Percentiles rank a stretch among this genome's conserved stretches.
Evolutionary conservation across 2,888 invertebrate species (phyloP).

Genomic region (Orthonychiurus folsomi): DNA sequence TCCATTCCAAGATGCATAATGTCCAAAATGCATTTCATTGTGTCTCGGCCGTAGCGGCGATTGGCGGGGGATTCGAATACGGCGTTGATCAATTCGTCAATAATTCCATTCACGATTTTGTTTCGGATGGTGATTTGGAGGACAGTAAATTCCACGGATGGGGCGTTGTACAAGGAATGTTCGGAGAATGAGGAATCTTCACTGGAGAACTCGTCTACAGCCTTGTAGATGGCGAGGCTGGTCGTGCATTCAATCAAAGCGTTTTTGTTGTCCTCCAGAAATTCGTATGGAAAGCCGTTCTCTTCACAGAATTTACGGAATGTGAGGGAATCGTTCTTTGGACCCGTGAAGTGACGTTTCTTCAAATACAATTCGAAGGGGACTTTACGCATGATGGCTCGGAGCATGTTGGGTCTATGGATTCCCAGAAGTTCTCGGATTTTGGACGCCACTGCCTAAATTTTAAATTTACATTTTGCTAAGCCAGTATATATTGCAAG

Average conservation of each 20-base stretch:
- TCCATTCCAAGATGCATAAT: conserved; percentile 17
- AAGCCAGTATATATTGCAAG: too few species aligned
- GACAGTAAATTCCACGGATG: conserved; percentile 31
- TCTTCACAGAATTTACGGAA: conserved; percentile 28
- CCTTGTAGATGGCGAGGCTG: conserved; percentile 17
- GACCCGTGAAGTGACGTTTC: conserved; percentile 22
- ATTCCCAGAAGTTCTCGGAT: conserved; percentile 30
- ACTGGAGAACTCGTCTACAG: neutral
- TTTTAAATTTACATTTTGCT: conserved; percentile 14
- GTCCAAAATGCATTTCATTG: conserved; percentile 2
- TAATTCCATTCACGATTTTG: conserved; percentile 22
- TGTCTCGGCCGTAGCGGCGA: conserved; percentile 16
- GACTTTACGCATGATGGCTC: conserved; percentile 25
- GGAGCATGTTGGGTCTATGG: conserved; percentile 27
- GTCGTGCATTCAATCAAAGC: conserved; percentile 24
- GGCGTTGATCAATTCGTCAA: conserved; percentile 22
- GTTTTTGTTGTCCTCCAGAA: conserved; percentile 21
- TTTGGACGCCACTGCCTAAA: too few species aligned
- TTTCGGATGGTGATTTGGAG: conserved; percentile 28
- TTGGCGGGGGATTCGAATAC: conserved; percentile 20
- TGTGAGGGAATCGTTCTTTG: conserved; percentile 26
- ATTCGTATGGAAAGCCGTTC: conserved; percentile 24
- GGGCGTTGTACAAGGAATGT: conserved; percentile 23
- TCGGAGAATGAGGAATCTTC: conserved; percentile 4
- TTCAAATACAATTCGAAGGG: conserved; percentile 29